Evolutionary conservation across 2,888 invertebrate genomes (phyloP).

Genomic region (Cryptocephalus primarius): DNA sequence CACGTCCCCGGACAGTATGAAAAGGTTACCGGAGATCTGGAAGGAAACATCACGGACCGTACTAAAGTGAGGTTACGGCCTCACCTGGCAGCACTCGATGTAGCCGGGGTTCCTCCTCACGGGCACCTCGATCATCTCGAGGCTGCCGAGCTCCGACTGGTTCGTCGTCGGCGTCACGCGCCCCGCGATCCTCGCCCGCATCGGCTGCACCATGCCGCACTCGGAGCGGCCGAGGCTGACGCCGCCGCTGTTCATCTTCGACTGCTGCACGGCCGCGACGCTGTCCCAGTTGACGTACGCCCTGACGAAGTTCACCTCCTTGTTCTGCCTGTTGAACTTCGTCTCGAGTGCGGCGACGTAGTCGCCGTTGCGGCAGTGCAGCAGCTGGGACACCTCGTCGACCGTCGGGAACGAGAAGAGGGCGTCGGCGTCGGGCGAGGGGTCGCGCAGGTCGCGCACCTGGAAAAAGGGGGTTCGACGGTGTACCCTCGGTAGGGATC

Average conservation of each 20-base stretch:
- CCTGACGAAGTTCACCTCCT: conserved; percentile 46
- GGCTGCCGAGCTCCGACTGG: conserved; percentile 45
- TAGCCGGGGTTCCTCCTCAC: conserved; percentile 46
- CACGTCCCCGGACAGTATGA: conserved; percentile 36
- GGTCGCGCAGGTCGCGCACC: conserved; percentile 31
- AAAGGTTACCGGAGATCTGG: conserved; percentile 33
- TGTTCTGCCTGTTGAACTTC: conserved; percentile 40
- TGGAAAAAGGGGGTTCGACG: no score
- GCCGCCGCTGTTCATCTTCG: conserved; percentile 37
- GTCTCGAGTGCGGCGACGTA: conserved; percentile 56
- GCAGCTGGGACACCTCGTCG: conserved; percentile 54
- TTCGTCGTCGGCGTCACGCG: conserved; percentile 60
- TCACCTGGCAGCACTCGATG: conserved; percentile 52
- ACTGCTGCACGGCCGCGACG: conserved; percentile 37
- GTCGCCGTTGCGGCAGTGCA: conserved; percentile 57
- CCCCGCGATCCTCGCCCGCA: conserved; percentile 62
- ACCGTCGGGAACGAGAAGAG: conserved; percentile 61
- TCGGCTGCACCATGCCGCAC: conserved; percentile 42
- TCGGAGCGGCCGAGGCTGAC: conserved; percentile 33
- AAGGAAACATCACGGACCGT: not conserved
- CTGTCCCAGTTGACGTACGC: conserved; percentile 67
- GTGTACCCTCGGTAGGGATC: no score
- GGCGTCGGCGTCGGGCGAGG: conserved; percentile 37
- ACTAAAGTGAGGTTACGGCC: no score
- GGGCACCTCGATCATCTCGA: conserved; percentile 68